Base-by-base conservation (phyloP, 1,140 invertebrate genomes). In the Cotesia typhae region DNA sequence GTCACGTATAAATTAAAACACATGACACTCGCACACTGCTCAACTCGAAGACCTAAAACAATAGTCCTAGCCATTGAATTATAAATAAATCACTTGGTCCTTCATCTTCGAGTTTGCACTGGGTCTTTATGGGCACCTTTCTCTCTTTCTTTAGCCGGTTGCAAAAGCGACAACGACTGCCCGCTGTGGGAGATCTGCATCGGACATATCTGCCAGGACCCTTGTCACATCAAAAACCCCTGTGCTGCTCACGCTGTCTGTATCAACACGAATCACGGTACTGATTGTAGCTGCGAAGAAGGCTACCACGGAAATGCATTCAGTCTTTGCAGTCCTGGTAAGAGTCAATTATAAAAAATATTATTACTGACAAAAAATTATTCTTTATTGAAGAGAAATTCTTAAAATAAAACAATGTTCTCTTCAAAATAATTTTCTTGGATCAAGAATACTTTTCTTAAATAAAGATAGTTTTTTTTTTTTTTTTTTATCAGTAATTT, bases 281-380 rank as follows among this genome's bases (percentile, higher is more conserved):
- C 93, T 1, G 93, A 95, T 73, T 97, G 95, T 82, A 93, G 90
- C 77, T 97, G 95, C 79, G 89, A 90, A 37, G 92, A 95, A 83
- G 94, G 94, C 67, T 96, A 90, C 81, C 91, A 95, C 81, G 95
- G 95, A 79, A 95, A 96, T 80, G 94, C 94, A 79, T 94, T 92
- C 78, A 89, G 93, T 20, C 90, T 91, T 75, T 95, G 94, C 79
- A 89, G 91, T 73, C 90, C 90, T 88, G 92, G 93, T 95, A 90
- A 88, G 82, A 78, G 72, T 66, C 12, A 71, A 47, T 47, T 1
- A 47, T 47, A 6, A 28, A 28, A 28, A 28, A 28, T 28, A 28
- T 28, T 28, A 28, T 28, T 28, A 28, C 3, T 28, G 28, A 28
- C 1, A 28, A 2, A 28, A 28, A 28, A 28, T 28, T 28, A 28